Base-by-base conservation (phyloP, 2,113 vertebrate genomes). In the Spea bombifrons region DNA sequence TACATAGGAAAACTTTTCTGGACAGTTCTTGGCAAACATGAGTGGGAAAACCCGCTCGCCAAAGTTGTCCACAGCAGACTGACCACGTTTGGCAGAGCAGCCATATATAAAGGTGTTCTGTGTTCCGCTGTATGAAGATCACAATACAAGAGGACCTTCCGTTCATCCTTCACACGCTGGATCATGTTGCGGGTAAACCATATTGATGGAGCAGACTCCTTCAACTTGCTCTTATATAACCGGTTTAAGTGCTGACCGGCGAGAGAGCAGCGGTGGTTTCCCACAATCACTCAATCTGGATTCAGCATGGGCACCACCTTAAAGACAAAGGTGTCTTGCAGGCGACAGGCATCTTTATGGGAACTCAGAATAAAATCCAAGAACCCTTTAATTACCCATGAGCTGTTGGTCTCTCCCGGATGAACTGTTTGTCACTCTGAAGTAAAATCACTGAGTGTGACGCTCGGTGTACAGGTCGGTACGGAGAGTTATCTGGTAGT, bases 21-120 rank as follows among this genome's bases (percentile, higher is more conserved):
- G 90, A 80, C 89, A 92, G 16, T 88, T 92, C 84, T 91, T 92
- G 85, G 92, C 91, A 63, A 93, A 79, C 86, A 94, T 87, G 57
- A 93, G 83, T 8, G 91, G 91, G 48, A 94, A 93, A 73, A 90
- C 81, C 30, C 75, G 83, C 13, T 90, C 87, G 8, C 87, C 78
- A 63, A 86, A 7, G 4, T 71, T 75, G 0, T 75, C 49, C 3
- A 55, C 50, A 50, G 87, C 84, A 2, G 73, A 66, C 46, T 78
- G 76, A 17, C 1, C 43, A 43, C 59, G 55, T 44, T 17, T 55
- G 50, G 45, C 76, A 50, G 89, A 86, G 86, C 91, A 93, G 61
- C 90, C 91, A 15, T 92, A 93, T 84, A 90, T 88, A 80, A 94
- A 94, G 80, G 90, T 87, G 49, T 94, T 92, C 75, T 91, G 85